phyloP scores from a whole-genome alignment of 2,113 vertebrate species.

The Maccullochella peelii region DNA sequence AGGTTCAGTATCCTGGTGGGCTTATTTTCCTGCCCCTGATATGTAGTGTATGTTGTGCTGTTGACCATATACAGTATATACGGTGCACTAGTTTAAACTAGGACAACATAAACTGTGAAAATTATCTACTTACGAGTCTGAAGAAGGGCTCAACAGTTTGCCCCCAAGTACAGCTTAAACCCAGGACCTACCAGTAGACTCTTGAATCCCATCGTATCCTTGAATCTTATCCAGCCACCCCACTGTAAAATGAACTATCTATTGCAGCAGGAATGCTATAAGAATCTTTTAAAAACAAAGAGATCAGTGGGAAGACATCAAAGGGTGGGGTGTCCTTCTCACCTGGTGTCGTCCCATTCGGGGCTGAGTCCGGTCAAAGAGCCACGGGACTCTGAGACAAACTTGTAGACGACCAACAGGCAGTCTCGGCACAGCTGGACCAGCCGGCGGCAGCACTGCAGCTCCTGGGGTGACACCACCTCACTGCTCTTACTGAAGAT shows the following conservation, averaged over 20 bases:
- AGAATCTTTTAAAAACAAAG: conserved; percentile 11
- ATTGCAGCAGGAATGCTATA: conserved; percentile 9
- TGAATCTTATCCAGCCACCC: conserved; percentile 17
- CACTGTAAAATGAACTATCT: conserved; percentile 1
- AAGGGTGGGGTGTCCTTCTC: conserved; percentile 48
- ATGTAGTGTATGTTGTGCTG: not conserved
- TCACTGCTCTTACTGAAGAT: conserved; percentile 93
- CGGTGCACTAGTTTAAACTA: not conserved
- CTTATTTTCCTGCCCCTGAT: not conserved
- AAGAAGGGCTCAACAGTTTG: too few relatives aligned
- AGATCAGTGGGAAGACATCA: conserved; percentile 1
- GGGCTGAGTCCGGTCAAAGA: conserved; percentile 88
- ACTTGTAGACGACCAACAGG: conserved; percentile 96
- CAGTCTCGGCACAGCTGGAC: conserved; percentile 97
- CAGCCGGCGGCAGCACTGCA: conserved; percentile 94
- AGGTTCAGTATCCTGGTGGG: not conserved
- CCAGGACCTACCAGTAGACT: not conserved
- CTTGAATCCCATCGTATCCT: conserved; percentile 11
- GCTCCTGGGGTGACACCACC: conserved; percentile 88
- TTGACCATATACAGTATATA: not conserved
- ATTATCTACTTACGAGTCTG: not conserved
- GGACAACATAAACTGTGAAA: not conserved
- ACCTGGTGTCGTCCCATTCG: conserved; percentile 96
- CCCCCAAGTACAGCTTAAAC: not conserved
- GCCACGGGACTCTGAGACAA: conserved; percentile 90